phyloP scores from a whole-genome alignment of 1,140 invertebrate species.

The Hylaeus volcanicus region DNA sequence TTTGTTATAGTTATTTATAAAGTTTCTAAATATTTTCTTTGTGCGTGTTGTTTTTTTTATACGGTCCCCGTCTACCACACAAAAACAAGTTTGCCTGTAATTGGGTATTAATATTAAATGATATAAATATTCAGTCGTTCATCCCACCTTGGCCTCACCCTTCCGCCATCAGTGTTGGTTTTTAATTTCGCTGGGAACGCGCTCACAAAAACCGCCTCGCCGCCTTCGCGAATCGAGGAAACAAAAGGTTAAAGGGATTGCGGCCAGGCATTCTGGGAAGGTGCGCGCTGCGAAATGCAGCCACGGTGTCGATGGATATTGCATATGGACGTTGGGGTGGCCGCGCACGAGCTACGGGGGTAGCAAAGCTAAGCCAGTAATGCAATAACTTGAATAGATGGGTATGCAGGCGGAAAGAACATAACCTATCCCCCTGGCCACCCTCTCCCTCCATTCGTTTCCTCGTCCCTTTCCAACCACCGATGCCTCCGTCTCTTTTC shows the following conservation, averaged over 20 bases:
- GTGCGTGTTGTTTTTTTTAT: too few relatives aligned
- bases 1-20: too few relatives aligned
- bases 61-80: too few relatives aligned
- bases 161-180: not conserved
- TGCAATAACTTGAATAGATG: constrained; percentile 79
- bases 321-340: constrained; percentile 69
- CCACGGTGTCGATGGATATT: constrained; percentile 68
- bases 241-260: constrained; percentile 66
- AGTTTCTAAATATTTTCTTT: too few relatives aligned
- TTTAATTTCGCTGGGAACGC: not conserved
- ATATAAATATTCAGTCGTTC: too few relatives aligned
- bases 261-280: constrained; percentile 65
- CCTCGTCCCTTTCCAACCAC: not conserved
- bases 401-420: constrained; percentile 76
- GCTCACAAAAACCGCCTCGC: not conserved
- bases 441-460: constrained; percentile 24
- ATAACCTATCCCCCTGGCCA: constrained; percentile 58
- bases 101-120: too few relatives aligned
- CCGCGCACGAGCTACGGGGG: constrained; percentile 60
- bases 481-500: not conserved
- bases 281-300: constrained; percentile 71
- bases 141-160: too few relatives aligned
- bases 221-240: not conserved
- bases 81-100: too few relatives aligned
- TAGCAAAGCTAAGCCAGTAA: constrained; percentile 78